These are phyloP conservation scores for Sitta europaea DNA, from an alignment of 2,113 vertebrate genomes.

Conservation along the genomic window DNA sequence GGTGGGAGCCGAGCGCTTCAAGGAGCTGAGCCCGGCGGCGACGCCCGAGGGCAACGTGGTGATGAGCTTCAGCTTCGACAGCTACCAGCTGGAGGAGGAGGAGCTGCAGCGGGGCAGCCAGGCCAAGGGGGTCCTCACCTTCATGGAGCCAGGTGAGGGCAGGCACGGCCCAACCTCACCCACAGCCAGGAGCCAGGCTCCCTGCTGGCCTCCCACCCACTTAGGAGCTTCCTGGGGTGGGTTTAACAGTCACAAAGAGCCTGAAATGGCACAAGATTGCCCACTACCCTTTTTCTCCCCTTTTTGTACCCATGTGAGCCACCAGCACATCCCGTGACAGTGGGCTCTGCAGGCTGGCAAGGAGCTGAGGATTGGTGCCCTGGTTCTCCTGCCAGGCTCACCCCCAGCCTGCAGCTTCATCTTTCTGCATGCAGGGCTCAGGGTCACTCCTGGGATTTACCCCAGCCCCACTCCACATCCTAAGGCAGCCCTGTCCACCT, in stretches of 20 bases:
- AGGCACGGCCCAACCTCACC: fast-evolving
- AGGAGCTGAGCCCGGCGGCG: conserved; percentile 72
- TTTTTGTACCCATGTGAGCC: background rate
- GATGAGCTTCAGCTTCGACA: conserved; percentile 93
- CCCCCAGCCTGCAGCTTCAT: background rate
- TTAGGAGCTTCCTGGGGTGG: background rate
- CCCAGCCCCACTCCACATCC: background rate
- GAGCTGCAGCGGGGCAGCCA: conserved; percentile 75
- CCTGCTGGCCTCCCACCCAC: background rate
- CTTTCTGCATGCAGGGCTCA: background rate
- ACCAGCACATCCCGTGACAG: fast-evolving
- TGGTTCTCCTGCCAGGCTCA: background rate
- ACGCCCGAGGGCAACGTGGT: conserved; percentile 82
- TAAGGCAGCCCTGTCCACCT: background rate
- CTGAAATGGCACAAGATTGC: background rate
- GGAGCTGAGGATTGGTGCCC: background rate
- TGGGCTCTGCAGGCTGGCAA: background rate
- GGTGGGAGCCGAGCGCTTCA: conserved; percentile 78
- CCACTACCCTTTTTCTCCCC: background rate
- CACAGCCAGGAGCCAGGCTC: fast-evolving
- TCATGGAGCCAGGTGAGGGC: conserved; percentile 84
- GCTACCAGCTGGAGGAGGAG: conserved; percentile 90
- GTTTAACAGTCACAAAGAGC: background rate
- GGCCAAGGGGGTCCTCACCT: conserved; percentile 80
- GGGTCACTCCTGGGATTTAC: background rate